phyloP scores from a whole-genome alignment of 1,140 invertebrate genomes.

The Armadillidium nasatum region DNA sequence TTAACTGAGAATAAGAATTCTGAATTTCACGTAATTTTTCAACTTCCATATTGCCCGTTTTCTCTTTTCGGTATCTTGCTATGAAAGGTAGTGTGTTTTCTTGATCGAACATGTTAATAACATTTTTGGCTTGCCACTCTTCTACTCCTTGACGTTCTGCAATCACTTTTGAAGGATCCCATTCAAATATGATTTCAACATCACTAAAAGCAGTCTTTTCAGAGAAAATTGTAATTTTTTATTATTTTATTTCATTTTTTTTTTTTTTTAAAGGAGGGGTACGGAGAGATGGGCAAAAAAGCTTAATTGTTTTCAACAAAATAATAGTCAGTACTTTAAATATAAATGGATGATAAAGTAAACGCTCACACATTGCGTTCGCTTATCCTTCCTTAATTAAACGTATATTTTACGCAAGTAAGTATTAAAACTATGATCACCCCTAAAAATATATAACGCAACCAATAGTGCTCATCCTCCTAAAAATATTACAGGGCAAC shows the following conservation, averaged over 20 bases:
- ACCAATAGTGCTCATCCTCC: no score
- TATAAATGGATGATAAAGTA: no score
- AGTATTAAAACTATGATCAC: no score
- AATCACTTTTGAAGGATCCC: conserved; percentile 40
- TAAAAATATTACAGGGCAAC: no score
- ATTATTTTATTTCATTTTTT: background rate
- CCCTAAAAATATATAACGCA: no score
- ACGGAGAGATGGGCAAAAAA: background rate
- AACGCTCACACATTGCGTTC: no score
- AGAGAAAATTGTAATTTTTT: no score
- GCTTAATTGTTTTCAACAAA: background rate
- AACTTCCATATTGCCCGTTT: conserved; percentile 60
- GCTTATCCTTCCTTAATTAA: no score
- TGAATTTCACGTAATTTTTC: conserved; percentile 65
- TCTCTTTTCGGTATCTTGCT: conserved; percentile 65
- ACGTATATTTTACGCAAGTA: no score
- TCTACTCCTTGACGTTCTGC: conserved; percentile 37
- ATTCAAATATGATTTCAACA: conserved; percentile 34
- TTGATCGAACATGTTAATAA: conserved; percentile 58
- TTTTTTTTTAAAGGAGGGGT: background rate
- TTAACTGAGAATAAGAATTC: conserved; percentile 60
- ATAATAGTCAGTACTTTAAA: no score
- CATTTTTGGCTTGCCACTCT: conserved; percentile 35
- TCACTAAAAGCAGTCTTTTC: background rate
- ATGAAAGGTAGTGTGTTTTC: conserved; percentile 78